A percentile compares a stretch with the other conserved stretches of the same genome.
phyloP scores from a whole-genome alignment of 2,888 invertebrate species.

The Limnephilus marmoratus region DNA sequence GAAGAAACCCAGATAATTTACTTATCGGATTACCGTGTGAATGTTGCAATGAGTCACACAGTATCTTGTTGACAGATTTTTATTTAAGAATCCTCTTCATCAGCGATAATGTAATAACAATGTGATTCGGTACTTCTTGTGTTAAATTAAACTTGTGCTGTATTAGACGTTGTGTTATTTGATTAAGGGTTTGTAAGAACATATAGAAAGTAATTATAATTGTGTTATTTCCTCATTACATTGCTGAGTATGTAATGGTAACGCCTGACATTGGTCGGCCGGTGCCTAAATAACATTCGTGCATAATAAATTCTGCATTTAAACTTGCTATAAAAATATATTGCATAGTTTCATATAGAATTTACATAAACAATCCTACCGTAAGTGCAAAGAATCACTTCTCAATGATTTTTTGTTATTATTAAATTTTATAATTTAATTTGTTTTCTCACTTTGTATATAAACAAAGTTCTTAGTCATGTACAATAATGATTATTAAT shows the following conservation, averaged over 20 bases:
- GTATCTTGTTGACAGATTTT: not conserved
- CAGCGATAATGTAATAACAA: not conserved
- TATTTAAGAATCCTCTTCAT: not conserved
- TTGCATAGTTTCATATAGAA: not conserved
- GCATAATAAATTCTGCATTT: not conserved
- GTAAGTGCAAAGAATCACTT: not conserved
- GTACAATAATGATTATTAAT: slow-evolving; percentile 2
- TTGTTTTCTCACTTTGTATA: not conserved
- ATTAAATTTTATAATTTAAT: not conserved
- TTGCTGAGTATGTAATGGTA: not conserved
- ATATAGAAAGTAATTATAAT: not conserved
- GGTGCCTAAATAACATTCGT: not conserved
- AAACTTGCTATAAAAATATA: not conserved
- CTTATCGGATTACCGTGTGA: not conserved
- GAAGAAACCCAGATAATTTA: not conserved
- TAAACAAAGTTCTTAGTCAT: not conserved
- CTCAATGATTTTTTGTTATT: not conserved
- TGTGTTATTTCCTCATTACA: not conserved
- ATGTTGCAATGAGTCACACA: not conserved
- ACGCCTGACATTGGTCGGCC: not conserved
- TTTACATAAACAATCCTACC: not conserved
- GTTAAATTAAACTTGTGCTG: not conserved
- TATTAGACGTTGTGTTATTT: not conserved
- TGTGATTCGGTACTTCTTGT: not conserved
- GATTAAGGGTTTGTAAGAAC: not conserved